Evolutionary conservation across 1,140 invertebrate species (phyloP), one percentile per base, ranked within the genome.

Genomic region (Polyergus mexicanus): DNA sequence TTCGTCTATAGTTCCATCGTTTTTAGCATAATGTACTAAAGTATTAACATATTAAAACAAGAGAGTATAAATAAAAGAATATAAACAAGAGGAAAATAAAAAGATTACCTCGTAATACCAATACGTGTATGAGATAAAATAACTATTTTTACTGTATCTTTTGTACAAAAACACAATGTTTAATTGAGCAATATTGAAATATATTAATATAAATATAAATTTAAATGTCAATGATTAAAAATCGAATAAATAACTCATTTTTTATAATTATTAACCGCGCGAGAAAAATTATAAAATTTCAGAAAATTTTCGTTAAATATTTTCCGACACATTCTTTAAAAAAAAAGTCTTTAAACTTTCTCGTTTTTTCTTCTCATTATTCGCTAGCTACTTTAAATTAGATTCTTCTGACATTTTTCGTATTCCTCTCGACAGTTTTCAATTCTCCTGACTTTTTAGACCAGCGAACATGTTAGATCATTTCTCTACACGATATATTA

Each of bases 361-460:
- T 78, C n/a, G 19, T 51, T 66, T 38, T 51, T 44, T 77, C n/a
- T 32, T 66, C 11, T 16, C 47, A n/a, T 51, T 66, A 47, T 65
- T 66, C 58, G 16, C 60, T 41, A 19, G 25, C 47, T 38, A 47
- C 38, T 81, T 62, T 76, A 47, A 84, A 63, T 68, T 77, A 77
- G 25, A 77, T 80, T 80, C 35, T 32, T 35, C 32, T 22, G 60
- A 35, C 58, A 11, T 66, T 76, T 85, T 38, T 66, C 58, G 32
- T 35, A 41, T 66, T 51, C 44, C 32, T 80, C 63, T 80, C 63
- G 25, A 38, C 10, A 66, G 25, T 84, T 77, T 56, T 51, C 41
- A 84, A 75, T 65, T 84, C 54, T 19, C n/a, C 11, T 5, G 28
- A 66, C 74, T 51, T 22, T n/a, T 41, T 41, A 28, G 13, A 16